Conservation (phyloP, 1,140 invertebrate species). For the Calliopsis andreniformis region DNA sequence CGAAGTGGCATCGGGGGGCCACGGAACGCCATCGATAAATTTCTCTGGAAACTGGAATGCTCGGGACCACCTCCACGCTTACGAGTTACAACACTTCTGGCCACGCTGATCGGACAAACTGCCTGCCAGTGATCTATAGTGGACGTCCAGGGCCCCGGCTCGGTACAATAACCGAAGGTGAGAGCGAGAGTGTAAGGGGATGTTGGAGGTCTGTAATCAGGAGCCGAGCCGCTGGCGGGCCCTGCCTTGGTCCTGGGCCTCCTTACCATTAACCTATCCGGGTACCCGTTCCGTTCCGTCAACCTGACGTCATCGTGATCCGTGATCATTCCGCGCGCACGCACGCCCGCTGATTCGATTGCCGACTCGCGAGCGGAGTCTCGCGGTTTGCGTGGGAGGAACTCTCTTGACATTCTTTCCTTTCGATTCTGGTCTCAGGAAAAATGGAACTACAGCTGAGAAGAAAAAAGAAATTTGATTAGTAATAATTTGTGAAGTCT, state of each 20-base stretch:
- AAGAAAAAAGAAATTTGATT: too few relatives aligned
- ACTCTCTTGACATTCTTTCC: too few relatives aligned
- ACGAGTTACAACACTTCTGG: conserved; percentile 77
- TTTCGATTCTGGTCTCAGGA: too few relatives aligned
- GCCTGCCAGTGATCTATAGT: conserved; percentile 74
- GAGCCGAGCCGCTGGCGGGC: conserved; percentile 77
- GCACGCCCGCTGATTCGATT: conserved; percentile 16
- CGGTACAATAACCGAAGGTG: conserved; percentile 75
- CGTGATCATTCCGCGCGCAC: conserved; percentile 58
- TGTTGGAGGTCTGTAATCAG: conserved; percentile 80
- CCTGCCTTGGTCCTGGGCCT: conserved; percentile 65
- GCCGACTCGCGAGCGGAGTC: neutral
- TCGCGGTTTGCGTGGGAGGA: too few relatives aligned
- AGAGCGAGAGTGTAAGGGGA: conserved; percentile 79
- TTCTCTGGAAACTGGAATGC: conserved; percentile 77
- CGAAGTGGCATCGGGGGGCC: conserved; percentile 36
- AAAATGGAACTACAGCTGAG: too few relatives aligned
- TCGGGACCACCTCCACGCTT: conserved; percentile 75
- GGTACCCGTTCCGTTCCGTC: conserved; percentile 51
- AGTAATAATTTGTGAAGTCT: too few relatives aligned
- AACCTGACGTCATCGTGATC: conserved; percentile 74
- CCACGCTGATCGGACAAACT: conserved; percentile 74
- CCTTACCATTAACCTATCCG: conserved; percentile 78
- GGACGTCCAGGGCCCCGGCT: conserved; percentile 71
- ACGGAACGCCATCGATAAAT: conserved; percentile 76